phyloP scores from a whole-genome alignment of 2,888 invertebrate genomes.

The Nudaria mundana region DNA sequence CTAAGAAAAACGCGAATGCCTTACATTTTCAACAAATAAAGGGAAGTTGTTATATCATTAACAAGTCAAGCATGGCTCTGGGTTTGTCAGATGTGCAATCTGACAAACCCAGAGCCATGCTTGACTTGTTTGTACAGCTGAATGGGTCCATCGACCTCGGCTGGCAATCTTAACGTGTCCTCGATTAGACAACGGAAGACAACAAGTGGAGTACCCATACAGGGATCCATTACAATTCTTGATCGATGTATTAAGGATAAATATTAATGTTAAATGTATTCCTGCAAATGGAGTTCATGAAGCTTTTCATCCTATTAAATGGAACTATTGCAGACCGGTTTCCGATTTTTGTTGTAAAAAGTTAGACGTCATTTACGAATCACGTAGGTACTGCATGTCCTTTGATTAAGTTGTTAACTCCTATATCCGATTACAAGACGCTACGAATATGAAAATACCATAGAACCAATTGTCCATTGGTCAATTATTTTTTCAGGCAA shows the following conservation, averaged over 20 bases:
- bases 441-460: no score
- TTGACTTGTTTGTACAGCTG: constrained; percentile 26
- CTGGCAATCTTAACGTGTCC: constrained; percentile 8
- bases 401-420: no score
- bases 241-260: constrained; percentile 2
- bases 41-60: constrained; percentile 15
- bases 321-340: no score
- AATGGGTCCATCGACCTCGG: constrained; percentile 29
- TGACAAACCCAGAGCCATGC: constrained; percentile 8
- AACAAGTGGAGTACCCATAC: constrained; percentile 17
- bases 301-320: no score
- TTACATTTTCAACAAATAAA: constrained; percentile 6
- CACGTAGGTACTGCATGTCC: no score
- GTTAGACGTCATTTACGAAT: no score
- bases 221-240: constrained; percentile 15
- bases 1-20: constrained; percentile 2
- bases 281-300: no score
- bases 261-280: background rate
- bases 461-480: no score
- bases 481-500: no score
- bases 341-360: no score
- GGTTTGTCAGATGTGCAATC: constrained; percentile 7
- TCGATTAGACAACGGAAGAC: constrained; percentile 20
- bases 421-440: no score
- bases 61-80: constrained; percentile 17